phyloP scores from a whole-genome alignment of 1,140 invertebrate genomes.

The Tribolium castaneum region DNA sequence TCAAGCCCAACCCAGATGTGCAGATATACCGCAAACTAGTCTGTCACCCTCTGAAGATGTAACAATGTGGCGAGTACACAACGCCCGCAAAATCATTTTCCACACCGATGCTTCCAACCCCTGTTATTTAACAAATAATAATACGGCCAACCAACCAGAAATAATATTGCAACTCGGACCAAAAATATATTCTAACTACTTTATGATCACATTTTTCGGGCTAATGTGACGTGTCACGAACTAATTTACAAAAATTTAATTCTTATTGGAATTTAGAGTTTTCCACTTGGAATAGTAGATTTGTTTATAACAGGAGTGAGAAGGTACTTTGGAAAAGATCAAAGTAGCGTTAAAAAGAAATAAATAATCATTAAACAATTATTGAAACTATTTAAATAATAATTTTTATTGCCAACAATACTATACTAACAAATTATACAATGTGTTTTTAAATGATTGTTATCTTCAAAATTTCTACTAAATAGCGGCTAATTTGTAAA shows the following conservation, averaged over 20 bases:
- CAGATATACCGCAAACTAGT: conserved; percentile 4
- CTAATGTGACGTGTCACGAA: conserved; percentile 7
- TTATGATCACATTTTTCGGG: conserved; percentile 2
- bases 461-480: too few species aligned
- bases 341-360: too few species aligned
- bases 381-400: too few species aligned
- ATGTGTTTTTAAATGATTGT: too few species aligned
- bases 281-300: too few species aligned
- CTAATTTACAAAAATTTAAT: background rate
- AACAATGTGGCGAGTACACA: conserved; percentile 38
- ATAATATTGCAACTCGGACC: conserved; percentile 35
- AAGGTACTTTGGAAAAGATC: too few species aligned
- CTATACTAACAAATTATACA: too few species aligned
- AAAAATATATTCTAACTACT: conserved; percentile 18
- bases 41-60: conserved; percentile 28
- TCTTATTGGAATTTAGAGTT: too few species aligned
- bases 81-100: conserved; percentile 41
- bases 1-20: conserved; percentile 18
- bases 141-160: conserved; percentile 40
- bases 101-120: conserved; percentile 36
- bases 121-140: conserved; percentile 45
- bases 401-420: too few species aligned
- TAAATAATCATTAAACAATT: too few species aligned
- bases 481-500: too few species aligned
- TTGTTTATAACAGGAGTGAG: too few species aligned